Percentiles rank a stretch among this genome's conserved stretches.
Evolutionary conservation across 2,888 invertebrate species (phyloP).

Genomic region (Parnassius smintheus): DNA sequence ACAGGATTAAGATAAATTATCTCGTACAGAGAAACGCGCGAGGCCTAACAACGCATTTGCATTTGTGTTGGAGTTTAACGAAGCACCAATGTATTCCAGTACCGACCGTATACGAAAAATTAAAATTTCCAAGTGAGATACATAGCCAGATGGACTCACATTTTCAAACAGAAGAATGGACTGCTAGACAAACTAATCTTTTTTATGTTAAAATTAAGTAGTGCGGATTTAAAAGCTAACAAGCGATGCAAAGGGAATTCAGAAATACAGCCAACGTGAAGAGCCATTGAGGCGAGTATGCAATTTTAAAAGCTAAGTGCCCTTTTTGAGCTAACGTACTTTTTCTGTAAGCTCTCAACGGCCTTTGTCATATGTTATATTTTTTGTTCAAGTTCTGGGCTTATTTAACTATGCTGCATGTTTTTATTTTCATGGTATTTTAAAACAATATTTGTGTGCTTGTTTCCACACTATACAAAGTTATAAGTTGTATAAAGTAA

Average conservation of each 20-base stretch:
- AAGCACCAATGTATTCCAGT: conserved; percentile 6
- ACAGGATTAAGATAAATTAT: neutral
- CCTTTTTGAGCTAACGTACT: conserved; percentile 26
- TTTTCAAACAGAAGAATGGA: conserved; percentile 14
- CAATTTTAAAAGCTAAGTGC: conserved; percentile 35
- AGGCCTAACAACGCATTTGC: neutral
- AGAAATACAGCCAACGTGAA: conserved; percentile 33
- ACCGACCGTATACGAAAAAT: conserved; percentile 17
- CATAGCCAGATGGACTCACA: conserved; percentile 17
- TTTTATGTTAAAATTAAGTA: conserved; percentile 33
- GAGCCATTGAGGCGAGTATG: conserved; percentile 34
- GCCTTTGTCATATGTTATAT: conserved; percentile 25
- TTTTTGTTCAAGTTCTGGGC: conserved; percentile 13
- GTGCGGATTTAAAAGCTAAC: conserved; percentile 39
- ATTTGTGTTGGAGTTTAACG: conserved; percentile 6
- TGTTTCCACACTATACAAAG: too few species aligned
- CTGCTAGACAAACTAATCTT: conserved; percentile 21
- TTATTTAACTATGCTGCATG: conserved; percentile 17
- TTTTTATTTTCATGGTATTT: conserved; percentile 23
- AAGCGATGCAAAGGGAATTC: conserved; percentile 37
- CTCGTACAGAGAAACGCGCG: neutral
- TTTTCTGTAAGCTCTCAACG: conserved; percentile 20
- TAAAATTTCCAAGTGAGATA: conserved; percentile 17
- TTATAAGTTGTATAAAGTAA: too few species aligned
- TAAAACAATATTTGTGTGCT: conserved; percentile 7